Base-by-base conservation (phyloP, 35 echinoderm and acorn worm genomes). In the Ptychodera flava region DNA sequence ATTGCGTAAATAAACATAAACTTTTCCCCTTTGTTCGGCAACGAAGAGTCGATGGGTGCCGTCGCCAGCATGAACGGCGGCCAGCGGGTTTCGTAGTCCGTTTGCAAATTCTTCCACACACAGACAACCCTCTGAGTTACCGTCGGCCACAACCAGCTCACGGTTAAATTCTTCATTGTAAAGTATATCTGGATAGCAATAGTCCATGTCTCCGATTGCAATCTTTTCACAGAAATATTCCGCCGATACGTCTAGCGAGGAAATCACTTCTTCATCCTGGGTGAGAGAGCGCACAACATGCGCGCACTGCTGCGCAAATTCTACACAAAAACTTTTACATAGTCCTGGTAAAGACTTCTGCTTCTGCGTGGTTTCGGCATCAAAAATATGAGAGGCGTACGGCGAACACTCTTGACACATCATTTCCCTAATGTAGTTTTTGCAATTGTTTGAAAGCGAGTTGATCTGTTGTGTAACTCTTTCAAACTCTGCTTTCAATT, bases 31-130 rank as follows among this genome's bases (percentile, higher is more conserved):
- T 84, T 98, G 95, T 78, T 98, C 95, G 2, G 91, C 90, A 16
- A 98, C 83, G 76, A 92, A 98, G 1, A 98, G 79, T 38, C 95
- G 80, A 16, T 98, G 92, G 0, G 95, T 98, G 36, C 80, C 93
- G 76, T 98, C 95, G 37, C 93, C 93, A 35, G 95, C 95, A 80
- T 92, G 90, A 31, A 90, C 88, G 0, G 90, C 89, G 36, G 91
- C 86, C 14, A 94, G 34, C 0, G 95, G 95, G 82, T 98, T 98
- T 15, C 86, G 87, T n/a, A 98, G 84, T 33, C 90, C 82, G 75
- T 98, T 98, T 12, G 95, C 95, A 86, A 98, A 98, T 80, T 98
- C 95, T 77, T 98, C 95, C 16, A 98, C 35, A 77, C 95, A 98
- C 27, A 97, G 77, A 36, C 95, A 97, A 35, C 85, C 91, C 38